These are phyloP conservation scores for Charaxes varanes DNA, from an alignment of 1,140 invertebrate genomes.

Conservation along the genomic window DNA sequence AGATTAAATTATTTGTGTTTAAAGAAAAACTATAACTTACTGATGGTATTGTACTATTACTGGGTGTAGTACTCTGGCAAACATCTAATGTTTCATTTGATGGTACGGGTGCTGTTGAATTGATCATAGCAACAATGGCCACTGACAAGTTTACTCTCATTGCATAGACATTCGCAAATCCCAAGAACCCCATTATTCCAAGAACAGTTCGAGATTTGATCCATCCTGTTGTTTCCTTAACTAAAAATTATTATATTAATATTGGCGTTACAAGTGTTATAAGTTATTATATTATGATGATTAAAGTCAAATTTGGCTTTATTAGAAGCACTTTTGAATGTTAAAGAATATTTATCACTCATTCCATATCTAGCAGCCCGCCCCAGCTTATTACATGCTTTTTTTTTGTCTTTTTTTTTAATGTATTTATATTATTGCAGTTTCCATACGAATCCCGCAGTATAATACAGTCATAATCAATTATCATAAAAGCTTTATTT, in stretches of 20 bases:
- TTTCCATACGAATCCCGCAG: no score
- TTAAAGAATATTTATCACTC: no score
- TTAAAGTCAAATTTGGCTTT: no score
- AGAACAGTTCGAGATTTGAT: conserved; percentile 84
- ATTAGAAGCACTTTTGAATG: no score
- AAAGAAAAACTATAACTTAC: conserved; percentile 54
- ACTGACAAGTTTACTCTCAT: conserved; percentile 95
- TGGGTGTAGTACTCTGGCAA: conserved; percentile 71
- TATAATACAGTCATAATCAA: no score
- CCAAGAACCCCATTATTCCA: conserved; percentile 85
- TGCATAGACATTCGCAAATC: conserved; percentile 90
- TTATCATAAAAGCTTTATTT: no score
- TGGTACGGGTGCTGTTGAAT: conserved; percentile 80
- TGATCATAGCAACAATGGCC: conserved; percentile 95
- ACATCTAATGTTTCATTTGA: conserved; percentile 76
- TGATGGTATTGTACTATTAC: conserved; percentile 74
- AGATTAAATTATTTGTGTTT: no score
- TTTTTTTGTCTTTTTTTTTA: no score
- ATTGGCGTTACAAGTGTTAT: conserved; percentile 1
- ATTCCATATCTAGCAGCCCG: no score
- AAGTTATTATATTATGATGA: conserved; percentile 8
- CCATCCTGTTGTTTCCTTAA: conserved; percentile 77
- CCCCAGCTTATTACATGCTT: no score
- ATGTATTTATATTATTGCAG: no score
- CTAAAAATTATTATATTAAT: conserved; percentile 15